Evolutionary conservation across 2,797 vertebrate species (phyloP), one percentile per base, ranked within the genome.

Genomic region (Hyperoplus immaculatus): DNA sequence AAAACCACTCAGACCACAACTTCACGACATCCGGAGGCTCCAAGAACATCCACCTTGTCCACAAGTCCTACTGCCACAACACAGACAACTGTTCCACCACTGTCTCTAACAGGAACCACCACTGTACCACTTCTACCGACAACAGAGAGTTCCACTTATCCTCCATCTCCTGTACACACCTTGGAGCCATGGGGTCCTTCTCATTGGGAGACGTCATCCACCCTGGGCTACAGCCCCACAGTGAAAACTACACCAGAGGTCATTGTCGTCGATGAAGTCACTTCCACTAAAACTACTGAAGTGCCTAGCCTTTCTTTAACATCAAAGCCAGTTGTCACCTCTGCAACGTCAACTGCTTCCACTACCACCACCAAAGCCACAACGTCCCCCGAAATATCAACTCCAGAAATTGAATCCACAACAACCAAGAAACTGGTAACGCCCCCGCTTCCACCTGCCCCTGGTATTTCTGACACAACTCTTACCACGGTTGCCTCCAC

Each of bases 181-280:
- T 81, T 92, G 1, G 61, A 78, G 74, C 80, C 84, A 6, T 88
- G 77, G 88, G 81, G 63, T 67, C 76, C 88, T 6, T 64, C 72
- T 2, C 69, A 91, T 74, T 64, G 66, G 63, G 86, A 73, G 61
- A 86, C 0, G 46, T 88, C 92, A 38, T 81, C 91, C 75, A 91
- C 92, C 47, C 66, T 80, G 13, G 41, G 77, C 70, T 86, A 76
- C 11, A 49, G 84, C 74, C 87, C 88, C 8, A 90, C 92, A 49
- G 83, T 67, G 69, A 88, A 80, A 63, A 89, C 68, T 16, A 88
- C 84, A 45, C 51, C 80, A 9, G 14, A 77, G 29, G 59, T 87
- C 60, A 75, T 87, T 73, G 1, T 78, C 67, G 45, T 82, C 21
- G 66, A 69, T 41, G 53, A 76, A 78, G 65, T 74, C 51, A 75